These are phyloP conservation scores for Bucco capensis DNA, from an alignment of 2,113 vertebrate genomes.

Conservation along the genomic window DNA sequence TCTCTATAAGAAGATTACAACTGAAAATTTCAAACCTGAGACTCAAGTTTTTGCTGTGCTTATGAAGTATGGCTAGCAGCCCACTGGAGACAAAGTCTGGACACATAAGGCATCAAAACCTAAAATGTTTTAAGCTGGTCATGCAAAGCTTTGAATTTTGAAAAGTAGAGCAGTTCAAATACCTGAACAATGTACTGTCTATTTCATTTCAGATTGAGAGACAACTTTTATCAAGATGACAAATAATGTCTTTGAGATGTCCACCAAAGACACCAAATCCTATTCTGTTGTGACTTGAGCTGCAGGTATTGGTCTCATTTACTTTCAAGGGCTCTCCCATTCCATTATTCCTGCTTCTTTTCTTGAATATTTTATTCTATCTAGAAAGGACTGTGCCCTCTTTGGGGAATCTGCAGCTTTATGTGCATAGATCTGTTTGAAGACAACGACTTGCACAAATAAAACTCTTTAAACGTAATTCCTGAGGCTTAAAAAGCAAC, in stretches of 20 bases:
- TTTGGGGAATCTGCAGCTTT: not conserved
- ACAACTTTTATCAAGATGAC: not conserved
- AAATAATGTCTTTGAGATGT: not conserved
- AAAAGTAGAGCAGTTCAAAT: not conserved
- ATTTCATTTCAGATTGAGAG: not conserved
- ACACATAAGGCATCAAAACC: not conserved
- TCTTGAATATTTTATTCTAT: not conserved
- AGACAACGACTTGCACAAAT: not conserved
- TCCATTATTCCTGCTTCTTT: not conserved
- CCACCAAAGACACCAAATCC: not conserved
- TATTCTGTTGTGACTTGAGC: not conserved
- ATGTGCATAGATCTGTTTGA: not conserved
- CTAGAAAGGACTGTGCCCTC: not conserved
- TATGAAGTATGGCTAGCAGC: not conserved
- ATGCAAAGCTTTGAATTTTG: not conserved
- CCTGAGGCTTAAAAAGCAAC: not conserved
- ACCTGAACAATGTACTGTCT: not conserved
- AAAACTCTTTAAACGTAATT: not conserved
- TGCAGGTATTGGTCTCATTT: not conserved
- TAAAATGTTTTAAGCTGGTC: not conserved
- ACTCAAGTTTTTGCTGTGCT: not conserved
- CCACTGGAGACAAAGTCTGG: not conserved
- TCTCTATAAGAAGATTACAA: slow-evolving; percentile 52
- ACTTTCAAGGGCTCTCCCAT: not conserved
- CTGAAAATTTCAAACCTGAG: not conserved